Evolutionary conservation across 2,888 invertebrate genomes (phyloP).

Genomic region (Brenthis hecate): DNA sequence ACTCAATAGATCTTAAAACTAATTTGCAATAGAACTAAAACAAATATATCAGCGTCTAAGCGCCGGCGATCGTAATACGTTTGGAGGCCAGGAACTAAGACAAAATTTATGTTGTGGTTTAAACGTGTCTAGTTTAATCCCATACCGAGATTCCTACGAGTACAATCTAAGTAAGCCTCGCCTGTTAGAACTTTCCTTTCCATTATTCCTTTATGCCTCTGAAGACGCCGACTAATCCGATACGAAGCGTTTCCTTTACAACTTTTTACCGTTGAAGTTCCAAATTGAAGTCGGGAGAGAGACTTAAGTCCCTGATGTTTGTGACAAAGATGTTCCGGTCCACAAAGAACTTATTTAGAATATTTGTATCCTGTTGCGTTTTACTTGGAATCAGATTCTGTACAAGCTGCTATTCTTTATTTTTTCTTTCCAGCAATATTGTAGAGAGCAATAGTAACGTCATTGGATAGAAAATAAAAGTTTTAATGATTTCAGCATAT

Average conservation of each 20-base stretch:
- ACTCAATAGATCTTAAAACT: slow-evolving; percentile 8
- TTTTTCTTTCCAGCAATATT: too few species aligned
- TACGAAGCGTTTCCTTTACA: slow-evolving; percentile 56
- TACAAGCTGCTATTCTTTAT: too few species aligned
- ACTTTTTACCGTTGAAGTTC: slow-evolving; percentile 49
- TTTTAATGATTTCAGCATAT: too few species aligned
- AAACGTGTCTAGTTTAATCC: slow-evolving; percentile 71
- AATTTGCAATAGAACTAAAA: slow-evolving; percentile 14
- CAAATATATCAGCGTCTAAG: slow-evolving; percentile 27
- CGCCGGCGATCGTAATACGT: slow-evolving; percentile 29
- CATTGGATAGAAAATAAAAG: too few species aligned
- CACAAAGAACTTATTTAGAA: slow-evolving; percentile 14
- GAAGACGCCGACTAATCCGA: slow-evolving; percentile 61
- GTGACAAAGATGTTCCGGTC: slow-evolving; percentile 30
- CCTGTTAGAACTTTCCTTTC: slow-evolving; percentile 66
- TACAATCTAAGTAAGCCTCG: slow-evolving; percentile 69
- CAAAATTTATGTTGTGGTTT: slow-evolving; percentile 68
- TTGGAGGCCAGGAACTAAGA: slow-evolving; percentile 56
- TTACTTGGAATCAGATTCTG: background rate
- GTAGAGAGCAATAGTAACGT: too few species aligned
- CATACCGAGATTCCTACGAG: slow-evolving; percentile 60
- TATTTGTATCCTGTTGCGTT: slow-evolving; percentile 19
- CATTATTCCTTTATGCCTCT: slow-evolving; percentile 60
- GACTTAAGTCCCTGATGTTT: slow-evolving; percentile 39
- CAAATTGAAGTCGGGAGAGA: slow-evolving; percentile 52